Evolutionary conservation across 2,113 vertebrate genomes (phyloP).

Genomic region (Lepus americanus): DNA sequence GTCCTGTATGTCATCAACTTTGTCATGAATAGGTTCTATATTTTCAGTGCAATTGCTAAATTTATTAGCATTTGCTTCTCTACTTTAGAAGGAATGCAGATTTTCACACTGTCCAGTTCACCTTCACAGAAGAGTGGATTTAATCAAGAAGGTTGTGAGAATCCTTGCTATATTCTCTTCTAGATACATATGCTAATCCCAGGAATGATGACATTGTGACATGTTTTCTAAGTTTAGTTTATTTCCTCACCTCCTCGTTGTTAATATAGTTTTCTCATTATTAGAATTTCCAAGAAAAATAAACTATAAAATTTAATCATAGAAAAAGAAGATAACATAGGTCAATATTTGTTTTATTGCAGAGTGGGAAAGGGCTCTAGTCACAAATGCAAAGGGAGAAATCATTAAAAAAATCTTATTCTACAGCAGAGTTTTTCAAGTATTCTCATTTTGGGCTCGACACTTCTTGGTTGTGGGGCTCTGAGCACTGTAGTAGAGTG

Average conservation of each 20-base stretch:
- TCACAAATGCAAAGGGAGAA: background rate
- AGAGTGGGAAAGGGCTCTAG: slow-evolving; percentile 29
- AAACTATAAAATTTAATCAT: background rate
- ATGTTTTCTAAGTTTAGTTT: slow-evolving; percentile 5
- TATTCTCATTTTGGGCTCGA: background rate
- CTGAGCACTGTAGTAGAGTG: background rate
- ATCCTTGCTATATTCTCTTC: background rate
- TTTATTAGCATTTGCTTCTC: slow-evolving; percentile 35
- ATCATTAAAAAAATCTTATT: background rate
- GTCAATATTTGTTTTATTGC: background rate
- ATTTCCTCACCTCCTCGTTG: background rate
- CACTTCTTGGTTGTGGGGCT: background rate
- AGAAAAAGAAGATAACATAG: slow-evolving; percentile 43
- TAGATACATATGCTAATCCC: background rate
- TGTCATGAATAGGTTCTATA: background rate
- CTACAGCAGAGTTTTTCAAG: background rate
- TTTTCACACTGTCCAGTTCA: slow-evolving; percentile 2
- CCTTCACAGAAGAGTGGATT: slow-evolving; percentile 47
- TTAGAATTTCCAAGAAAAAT: slow-evolving; percentile 60
- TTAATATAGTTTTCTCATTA: slow-evolving; percentile 47
- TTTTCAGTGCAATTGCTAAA: slow-evolving; percentile 18
- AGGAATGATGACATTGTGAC: background rate
- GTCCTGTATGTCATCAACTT: background rate
- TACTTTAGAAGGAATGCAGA: background rate
- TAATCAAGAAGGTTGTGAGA: slow-evolving; percentile 36